These are phyloP conservation scores for Pocillopora meandrina DNA, from an alignment of 92 coral and sea anemone species.

Conservation along the genomic window DNA sequence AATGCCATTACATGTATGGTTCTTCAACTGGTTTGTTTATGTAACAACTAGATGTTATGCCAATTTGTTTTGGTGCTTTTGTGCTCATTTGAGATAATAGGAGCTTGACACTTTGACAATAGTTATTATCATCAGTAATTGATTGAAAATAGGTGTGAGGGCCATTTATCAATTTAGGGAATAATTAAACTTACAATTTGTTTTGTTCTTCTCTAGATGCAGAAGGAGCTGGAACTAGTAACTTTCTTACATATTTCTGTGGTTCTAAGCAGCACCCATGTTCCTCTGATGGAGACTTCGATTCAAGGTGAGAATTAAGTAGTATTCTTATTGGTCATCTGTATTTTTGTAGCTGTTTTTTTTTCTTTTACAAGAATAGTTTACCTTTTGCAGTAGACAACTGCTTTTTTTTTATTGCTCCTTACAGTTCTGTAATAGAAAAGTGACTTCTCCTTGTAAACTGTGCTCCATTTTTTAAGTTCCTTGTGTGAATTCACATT, in stretches of 20 bases:
- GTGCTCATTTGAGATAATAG: no score
- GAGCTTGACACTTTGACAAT: conserved; percentile 3
- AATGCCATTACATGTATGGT: background rate
- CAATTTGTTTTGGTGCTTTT: no score
- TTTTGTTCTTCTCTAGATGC: conserved; percentile 9
- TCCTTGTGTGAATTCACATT: no score
- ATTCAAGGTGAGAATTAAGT: conserved; percentile 29
- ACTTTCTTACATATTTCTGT: conserved; percentile 78
- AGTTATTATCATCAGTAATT: background rate
- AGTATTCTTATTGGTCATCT: background rate
- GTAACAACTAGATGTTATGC: background rate
- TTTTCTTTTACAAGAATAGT: no score
- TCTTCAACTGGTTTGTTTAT: background rate
- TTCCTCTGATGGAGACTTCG: conserved; percentile 74
- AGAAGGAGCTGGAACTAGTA: conserved; percentile 38
- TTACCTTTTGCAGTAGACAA: no score
- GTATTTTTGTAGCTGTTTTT: background rate
- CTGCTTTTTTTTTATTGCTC: no score
- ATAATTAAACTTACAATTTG: background rate
- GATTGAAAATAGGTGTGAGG: background rate
- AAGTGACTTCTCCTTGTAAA: no score
- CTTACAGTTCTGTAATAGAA: no score
- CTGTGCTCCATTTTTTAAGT: no score
- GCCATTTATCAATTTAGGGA: no score
- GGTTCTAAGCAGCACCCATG: conserved; percentile 82